Conservation (phyloP, 2,113 vertebrate genomes). For the Meleagris gallopavo region DNA sequence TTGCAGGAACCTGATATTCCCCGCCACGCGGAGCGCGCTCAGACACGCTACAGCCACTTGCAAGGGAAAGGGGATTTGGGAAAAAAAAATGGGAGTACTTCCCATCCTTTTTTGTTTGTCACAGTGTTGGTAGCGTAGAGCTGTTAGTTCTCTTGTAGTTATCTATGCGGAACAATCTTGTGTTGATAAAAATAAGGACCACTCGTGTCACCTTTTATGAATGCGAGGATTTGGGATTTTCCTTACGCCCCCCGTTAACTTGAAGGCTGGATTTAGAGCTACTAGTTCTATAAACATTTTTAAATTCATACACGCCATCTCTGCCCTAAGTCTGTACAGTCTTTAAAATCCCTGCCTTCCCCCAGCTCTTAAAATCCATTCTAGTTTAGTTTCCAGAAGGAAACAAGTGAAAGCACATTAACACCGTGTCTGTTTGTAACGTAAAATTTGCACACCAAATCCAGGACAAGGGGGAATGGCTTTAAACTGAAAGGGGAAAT, state of each 20-base stretch:
- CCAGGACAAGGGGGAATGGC: too few species aligned
- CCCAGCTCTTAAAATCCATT: background rate
- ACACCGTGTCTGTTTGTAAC: background rate
- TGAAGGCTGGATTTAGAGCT: background rate
- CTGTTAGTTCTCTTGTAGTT: background rate
- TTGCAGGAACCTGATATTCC: background rate
- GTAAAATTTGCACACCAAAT: background rate
- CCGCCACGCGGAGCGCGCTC: background rate
- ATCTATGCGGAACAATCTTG: background rate
- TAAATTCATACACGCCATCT: accelerated
- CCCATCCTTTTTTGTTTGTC: background rate
- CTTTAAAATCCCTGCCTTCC: background rate
- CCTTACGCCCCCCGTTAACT: background rate
- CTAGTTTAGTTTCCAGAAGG: background rate
- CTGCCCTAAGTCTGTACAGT: too few species aligned
- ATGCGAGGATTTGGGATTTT: background rate
- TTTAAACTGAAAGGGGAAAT: too few species aligned
- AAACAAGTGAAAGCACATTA: background rate
- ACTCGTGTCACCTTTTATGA: background rate
- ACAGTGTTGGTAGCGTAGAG: accelerated
- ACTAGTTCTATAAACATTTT: background rate
- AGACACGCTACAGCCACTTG: background rate
- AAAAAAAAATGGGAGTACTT: background rate
- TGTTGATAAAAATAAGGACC: background rate
- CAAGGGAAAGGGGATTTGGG: too few species aligned